Base-by-base conservation (phyloP, 2,113 vertebrate species). In the Caranx ignobilis region DNA sequence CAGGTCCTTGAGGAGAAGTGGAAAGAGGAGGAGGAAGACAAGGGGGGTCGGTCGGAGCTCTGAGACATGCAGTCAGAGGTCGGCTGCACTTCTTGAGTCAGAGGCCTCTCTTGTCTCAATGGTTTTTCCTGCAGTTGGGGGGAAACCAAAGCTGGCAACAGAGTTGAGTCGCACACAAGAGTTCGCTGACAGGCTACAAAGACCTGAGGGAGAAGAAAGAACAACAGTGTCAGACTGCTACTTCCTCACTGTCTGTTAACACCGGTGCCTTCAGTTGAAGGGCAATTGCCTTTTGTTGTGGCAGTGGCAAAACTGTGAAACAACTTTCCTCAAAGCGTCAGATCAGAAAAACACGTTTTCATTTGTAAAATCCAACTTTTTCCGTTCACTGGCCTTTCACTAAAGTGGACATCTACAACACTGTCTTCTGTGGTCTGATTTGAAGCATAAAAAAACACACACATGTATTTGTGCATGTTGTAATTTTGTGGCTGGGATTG, bases 191-290 rank as follows among this genome's bases (percentile, higher is more conserved):
- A 75, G 45, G 59, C 83, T 87, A 92, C 78, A 88, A 81, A 79
- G 79, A 89, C 91, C 94, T 95, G 72, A 35, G 75, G 77, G 76
- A 88, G 57, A 92, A 92, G 31, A 88, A 70, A 88, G 34, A 87
- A 45, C 2, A 55, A 47, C 39, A 73, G 37, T 41, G 80, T 94
- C 77, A 92, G 65, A 81, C 37, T 37, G 41, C 41, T 50, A 43
- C 64, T 82, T 82, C 63, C 47, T 9, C 12, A 19, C n/a, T 67
- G 26, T 63, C 65, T 78, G 54, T 39, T 57, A 60, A 75, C 55
- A 73, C 43, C 67, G 68, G 35, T 7, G 48, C 5, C 18, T 15
- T 63, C n/a, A 72, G 52, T 6, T 35, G 34, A 79, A 70, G 56
- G 4, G 39, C 8, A n/a, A 52, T 67, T 32, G 2, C 11, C 32